phyloP scores from a whole-genome alignment of 2,797 vertebrate genomes.

The Artibeus jamaicensis region DNA sequence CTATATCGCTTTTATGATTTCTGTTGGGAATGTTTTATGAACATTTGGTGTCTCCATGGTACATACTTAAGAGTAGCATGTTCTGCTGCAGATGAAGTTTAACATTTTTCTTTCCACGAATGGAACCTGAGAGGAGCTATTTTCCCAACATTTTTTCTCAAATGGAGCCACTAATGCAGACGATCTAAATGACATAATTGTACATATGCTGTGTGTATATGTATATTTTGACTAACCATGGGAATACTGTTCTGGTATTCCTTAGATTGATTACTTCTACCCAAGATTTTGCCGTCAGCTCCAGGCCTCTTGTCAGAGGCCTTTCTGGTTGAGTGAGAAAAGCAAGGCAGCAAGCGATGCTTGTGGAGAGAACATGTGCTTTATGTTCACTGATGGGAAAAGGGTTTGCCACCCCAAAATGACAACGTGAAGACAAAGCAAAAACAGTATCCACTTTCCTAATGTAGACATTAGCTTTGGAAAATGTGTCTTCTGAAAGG shows the following conservation, averaged over 20 bases:
- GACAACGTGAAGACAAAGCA: slow-evolving; percentile 36
- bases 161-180: slow-evolving; percentile 13
- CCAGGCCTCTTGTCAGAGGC: slow-evolving; percentile 10
- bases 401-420: not conserved
- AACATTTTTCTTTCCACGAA: slow-evolving; percentile 44
- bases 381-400: not conserved
- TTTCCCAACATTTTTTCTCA: slow-evolving; percentile 21
- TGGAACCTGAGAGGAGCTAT: slow-evolving; percentile 18
- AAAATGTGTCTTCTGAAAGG: slow-evolving; percentile 31
- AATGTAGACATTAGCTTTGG: not conserved
- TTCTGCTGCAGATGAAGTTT: not conserved
- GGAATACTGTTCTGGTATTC: slow-evolving; percentile 28
- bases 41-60: not conserved
- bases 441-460: slow-evolving; percentile 5
- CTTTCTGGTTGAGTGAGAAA: slow-evolving; percentile 57
- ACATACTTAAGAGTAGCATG: not conserved
- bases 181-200: slow-evolving; percentile 23
- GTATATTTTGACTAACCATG: slow-evolving; percentile 53
- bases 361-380: not conserved
- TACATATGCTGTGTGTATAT: not conserved
- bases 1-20: not conserved
- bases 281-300: slow-evolving; percentile 4
- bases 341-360: not conserved
- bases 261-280: slow-evolving; percentile 40
- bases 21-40: not conserved